These are phyloP conservation scores for Andrena praecox DNA, from an alignment of 2,888 invertebrate species.

Conservation along the genomic window DNA sequence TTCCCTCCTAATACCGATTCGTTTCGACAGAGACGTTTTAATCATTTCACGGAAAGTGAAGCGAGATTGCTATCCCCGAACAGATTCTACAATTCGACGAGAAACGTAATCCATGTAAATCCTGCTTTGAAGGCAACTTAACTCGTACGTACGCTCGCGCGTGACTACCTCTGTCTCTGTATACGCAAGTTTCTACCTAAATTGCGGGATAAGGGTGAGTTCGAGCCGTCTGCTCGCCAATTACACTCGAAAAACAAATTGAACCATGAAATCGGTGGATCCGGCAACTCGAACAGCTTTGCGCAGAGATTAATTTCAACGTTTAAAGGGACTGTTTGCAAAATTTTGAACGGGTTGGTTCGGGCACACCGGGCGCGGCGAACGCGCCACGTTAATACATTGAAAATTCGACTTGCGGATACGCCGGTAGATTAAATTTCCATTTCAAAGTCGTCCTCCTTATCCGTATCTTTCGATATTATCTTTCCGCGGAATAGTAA, in stretches of 20 bases:
- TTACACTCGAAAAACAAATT: neutral
- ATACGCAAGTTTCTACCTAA: neutral
- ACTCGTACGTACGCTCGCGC: slow-evolving; percentile 22
- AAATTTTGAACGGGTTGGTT: neutral
- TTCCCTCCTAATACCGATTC: neutral
- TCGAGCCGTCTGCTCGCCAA: neutral
- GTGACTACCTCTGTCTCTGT: slow-evolving; percentile 19
- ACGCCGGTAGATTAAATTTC: slow-evolving; percentile 30
- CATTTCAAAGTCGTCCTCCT: slow-evolving; percentile 13
- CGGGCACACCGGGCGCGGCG: neutral
- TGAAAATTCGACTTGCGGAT: slow-evolving; percentile 21
- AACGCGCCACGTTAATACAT: neutral
- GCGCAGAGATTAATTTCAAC: slow-evolving; percentile 3
- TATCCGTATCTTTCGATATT: slow-evolving; percentile 15
- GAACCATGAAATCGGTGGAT: neutral
- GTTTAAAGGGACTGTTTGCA: neutral
- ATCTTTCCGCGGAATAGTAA: neutral
- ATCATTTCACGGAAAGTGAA: neutral
- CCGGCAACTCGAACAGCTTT: neutral
- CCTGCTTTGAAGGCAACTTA: slow-evolving; percentile 56
- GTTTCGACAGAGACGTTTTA: neutral
- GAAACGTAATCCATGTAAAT: slow-evolving; percentile 65
- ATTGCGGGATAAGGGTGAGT: neutral
- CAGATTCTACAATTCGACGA: slow-evolving; percentile 34
- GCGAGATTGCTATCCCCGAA: neutral